Evolutionary conservation across 2,797 vertebrate species (phyloP).

Genomic region (Acridotheres tristis): DNA sequence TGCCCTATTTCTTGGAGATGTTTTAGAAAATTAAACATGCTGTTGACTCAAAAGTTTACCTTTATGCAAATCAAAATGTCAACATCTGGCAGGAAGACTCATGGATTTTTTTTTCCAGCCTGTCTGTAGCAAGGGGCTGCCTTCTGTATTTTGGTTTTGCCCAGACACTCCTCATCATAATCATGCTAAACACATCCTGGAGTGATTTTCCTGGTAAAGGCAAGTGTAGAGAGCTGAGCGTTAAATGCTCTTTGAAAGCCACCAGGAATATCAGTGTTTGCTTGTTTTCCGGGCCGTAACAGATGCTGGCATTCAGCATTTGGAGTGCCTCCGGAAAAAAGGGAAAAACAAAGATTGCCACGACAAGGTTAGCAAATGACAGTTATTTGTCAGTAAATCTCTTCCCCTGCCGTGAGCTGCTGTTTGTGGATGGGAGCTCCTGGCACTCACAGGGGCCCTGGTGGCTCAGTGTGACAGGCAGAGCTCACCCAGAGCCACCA

Average conservation of each 20-base stretch:
- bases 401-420: background rate
- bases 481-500: background rate
- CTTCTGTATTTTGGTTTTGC: background rate
- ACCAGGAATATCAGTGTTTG: constrained; percentile 67
- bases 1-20: constrained; percentile 9
- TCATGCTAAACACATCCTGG: constrained; percentile 58
- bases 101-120: background rate
- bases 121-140: background rate
- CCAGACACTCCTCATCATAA: constrained; percentile 20
- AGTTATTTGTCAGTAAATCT: constrained; percentile 46
- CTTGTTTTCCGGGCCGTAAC: constrained; percentile 45
- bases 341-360: background rate
- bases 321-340: constrained; percentile 37
- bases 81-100: constrained; percentile 51
- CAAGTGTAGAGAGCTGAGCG: constrained; percentile 46
- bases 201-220: constrained; percentile 52
- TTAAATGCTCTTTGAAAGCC: constrained; percentile 65
- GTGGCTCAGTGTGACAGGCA: fast-evolving
- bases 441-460: fast-evolving
- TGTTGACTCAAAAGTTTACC: constrained; percentile 38
- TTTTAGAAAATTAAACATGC: constrained; percentile 37
- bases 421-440: background rate
- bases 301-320: constrained; percentile 68
- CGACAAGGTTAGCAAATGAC: constrained; percentile 62
- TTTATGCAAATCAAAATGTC: constrained; percentile 68